Evolutionary conservation across 2,888 invertebrate species (phyloP).

Genomic region (Oscheius sp.): DNA sequence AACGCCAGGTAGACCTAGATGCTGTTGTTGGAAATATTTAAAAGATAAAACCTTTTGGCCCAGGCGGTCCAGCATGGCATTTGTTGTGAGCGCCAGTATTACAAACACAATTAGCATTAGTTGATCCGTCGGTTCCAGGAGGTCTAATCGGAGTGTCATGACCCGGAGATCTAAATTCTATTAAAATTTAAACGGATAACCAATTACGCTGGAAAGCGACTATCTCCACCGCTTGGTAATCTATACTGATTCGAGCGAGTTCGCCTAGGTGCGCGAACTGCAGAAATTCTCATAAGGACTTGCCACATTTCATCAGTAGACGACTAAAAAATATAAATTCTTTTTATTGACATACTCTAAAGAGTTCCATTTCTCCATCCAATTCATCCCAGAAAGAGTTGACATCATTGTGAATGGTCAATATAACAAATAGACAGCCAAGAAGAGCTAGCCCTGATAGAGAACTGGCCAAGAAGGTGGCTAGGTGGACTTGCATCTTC

Average conservation of each 20-base stretch:
- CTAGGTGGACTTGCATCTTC: conserved; percentile 45
- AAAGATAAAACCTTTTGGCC: conserved; percentile 35
- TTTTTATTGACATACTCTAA: conserved; percentile 28
- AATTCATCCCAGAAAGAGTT: conserved; percentile 48
- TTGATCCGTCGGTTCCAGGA: conserved; percentile 37
- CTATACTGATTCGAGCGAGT: neutral
- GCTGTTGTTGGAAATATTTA: neutral
- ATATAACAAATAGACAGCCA: conserved; percentile 38
- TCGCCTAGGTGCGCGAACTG: conserved; percentile 23
- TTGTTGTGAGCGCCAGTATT: conserved; percentile 46
- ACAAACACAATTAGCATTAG: conserved; percentile 33
- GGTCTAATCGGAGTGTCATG: conserved; percentile 34
- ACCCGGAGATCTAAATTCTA: conserved; percentile 31
- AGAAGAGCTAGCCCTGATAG: conserved; percentile 45
- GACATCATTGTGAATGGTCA: conserved; percentile 42
- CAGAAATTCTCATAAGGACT: conserved; percentile 41
- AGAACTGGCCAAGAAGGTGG: conserved; percentile 45
- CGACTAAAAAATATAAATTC: neutral
- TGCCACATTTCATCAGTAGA: conserved; percentile 44
- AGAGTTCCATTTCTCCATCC: conserved; percentile 45
- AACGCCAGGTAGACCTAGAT: conserved; percentile 35
- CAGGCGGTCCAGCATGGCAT: conserved; percentile 49
- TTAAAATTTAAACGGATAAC: neutral
- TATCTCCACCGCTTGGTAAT: neutral
- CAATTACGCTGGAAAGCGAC: neutral